These are phyloP conservation scores for Teinopalpus imperialis DNA, from an alignment of 2,888 invertebrate species.

Conservation along the genomic window DNA sequence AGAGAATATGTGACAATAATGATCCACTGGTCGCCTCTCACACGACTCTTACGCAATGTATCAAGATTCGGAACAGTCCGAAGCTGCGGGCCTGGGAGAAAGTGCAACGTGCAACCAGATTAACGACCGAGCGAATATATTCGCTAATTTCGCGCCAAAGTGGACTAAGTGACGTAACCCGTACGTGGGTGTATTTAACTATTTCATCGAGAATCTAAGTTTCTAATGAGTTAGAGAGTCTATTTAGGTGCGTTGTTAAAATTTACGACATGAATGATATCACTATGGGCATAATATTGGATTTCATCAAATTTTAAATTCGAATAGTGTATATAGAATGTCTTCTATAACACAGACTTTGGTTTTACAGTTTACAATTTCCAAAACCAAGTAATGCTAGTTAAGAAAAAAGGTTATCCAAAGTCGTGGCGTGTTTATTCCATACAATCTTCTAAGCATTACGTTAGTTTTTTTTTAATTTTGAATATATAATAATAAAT, in stretches of 20 bases:
- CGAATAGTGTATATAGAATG: too few relatives aligned
- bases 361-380: too few relatives aligned
- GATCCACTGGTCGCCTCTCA: slow-evolving; percentile 25
- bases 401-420: too few relatives aligned
- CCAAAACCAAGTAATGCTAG: too few relatives aligned
- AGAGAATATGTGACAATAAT: slow-evolving; percentile 9
- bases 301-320: too few relatives aligned
- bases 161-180: slow-evolving; percentile 26
- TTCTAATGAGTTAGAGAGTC: slow-evolving; percentile 10
- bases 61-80: slow-evolving; percentile 48
- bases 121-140: slow-evolving; percentile 43
- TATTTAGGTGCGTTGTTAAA: background rate
- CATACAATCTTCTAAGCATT: too few relatives aligned
- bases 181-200: slow-evolving; percentile 2
- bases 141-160: slow-evolving; percentile 48
- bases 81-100: slow-evolving; percentile 49
- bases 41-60: slow-evolving; percentile 37
- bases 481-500: too few relatives aligned
- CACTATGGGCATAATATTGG: background rate
- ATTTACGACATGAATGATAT: background rate
- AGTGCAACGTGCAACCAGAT: slow-evolving; percentile 57
- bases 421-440: too few relatives aligned
- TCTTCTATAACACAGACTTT: too few relatives aligned
- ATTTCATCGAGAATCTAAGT: slow-evolving; percentile 1
- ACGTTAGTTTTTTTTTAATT: too few relatives aligned